These are phyloP conservation scores for Picathartes gymnocephalus DNA, from an alignment of 2,113 vertebrate species.

Conservation along the genomic window DNA sequence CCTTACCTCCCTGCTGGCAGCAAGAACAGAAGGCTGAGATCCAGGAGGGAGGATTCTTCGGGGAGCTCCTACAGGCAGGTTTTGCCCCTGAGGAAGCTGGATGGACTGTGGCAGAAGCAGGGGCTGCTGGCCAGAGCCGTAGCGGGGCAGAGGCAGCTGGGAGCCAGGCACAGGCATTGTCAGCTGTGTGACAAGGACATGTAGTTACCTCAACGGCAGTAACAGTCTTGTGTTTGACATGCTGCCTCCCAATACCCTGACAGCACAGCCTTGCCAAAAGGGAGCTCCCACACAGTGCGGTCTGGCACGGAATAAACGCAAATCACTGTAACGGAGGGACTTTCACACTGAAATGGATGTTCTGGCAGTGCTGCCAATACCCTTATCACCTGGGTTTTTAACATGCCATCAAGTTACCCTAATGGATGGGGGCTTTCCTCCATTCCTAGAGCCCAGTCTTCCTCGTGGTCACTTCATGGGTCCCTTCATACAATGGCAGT, in stretches of 20 bases:
- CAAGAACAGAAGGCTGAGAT: conserved; percentile 86
- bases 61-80: conserved; percentile 88
- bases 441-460: not conserved
- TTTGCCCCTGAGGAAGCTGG: conserved; percentile 94
- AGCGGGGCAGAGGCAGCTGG: conserved; percentile 86
- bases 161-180: conserved; percentile 96
- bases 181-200: conserved; percentile 74
- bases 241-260: not conserved
- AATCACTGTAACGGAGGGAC: not conserved
- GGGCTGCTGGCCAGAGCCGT: conserved; percentile 94
- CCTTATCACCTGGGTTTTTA: not conserved
- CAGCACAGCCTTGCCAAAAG: not conserved
- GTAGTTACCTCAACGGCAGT: not conserved
- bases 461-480: not conserved
- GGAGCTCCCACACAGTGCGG: not conserved
- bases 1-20: conserved; percentile 88
- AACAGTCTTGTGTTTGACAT: not conserved
- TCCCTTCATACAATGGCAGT: not conserved
- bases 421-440: not conserved
- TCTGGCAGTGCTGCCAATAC: not conserved
- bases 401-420: not conserved
- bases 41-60: conserved; percentile 89
- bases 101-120: conserved; percentile 95
- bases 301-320: not conserved
- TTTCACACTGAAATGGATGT: not conserved